A percentile compares a stretch with the other conserved stretches of the same genome.
These are phyloP conservation scores for Malurus leucopterus DNA, from an alignment of 2,797 vertebrate species.

Conservation along the genomic window DNA sequence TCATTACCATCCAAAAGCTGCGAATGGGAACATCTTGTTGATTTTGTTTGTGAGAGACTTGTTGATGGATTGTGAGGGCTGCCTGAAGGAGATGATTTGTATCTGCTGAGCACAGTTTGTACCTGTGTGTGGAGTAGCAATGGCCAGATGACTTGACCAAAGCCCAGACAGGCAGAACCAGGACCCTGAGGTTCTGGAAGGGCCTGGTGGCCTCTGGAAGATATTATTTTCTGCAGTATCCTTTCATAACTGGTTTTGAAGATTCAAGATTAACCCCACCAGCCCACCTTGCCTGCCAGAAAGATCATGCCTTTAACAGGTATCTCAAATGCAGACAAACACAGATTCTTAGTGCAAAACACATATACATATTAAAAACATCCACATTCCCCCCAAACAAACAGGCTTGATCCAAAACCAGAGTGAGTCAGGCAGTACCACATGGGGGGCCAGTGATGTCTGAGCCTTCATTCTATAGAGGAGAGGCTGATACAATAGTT, in stretches of 20 bases:
- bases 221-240: not conserved
- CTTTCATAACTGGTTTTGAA: not conserved
- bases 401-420: not conserved
- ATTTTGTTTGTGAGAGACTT: conserved; percentile 38
- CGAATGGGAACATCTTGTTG: conserved; percentile 8
- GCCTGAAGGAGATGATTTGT: not conserved
- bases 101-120: not conserved
- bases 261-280: not conserved
- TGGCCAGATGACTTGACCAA: not conserved
- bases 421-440: not conserved
- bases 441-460: not conserved
- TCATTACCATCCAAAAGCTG: conserved; percentile 17
- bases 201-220: not conserved
- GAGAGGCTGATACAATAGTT: not conserved
- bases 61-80: conserved; percentile 4
- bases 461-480: not conserved
- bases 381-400: not conserved
- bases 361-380: not conserved
- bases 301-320: not conserved
- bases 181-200: not conserved
- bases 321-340: not conserved
- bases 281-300: not conserved
- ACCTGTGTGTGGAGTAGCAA: not conserved
- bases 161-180: not conserved
- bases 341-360: not conserved